Evolutionary conservation across 2,888 invertebrate species (phyloP).

Genomic region (Salpingus planirostris): DNA sequence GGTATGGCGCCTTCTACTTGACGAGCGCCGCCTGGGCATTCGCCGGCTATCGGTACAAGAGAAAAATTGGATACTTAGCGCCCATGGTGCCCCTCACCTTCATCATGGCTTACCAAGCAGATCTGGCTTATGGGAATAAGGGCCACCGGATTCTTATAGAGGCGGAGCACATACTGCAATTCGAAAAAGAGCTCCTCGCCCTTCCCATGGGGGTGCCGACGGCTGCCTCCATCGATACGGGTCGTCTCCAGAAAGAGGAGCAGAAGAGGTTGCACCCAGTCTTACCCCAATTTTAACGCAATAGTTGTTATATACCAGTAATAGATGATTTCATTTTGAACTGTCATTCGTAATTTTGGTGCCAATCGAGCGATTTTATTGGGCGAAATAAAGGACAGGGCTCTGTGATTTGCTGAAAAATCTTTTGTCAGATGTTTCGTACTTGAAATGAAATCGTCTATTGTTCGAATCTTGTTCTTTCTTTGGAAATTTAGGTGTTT

Average conservation of each 20-base stretch:
- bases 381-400: too few species aligned
- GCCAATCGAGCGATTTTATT: too few species aligned
- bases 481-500: too few species aligned
- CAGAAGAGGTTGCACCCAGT: slow-evolving; percentile 29
- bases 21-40: slow-evolving; percentile 46
- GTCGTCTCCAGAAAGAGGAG: slow-evolving; percentile 28
- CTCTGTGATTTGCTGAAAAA: too few species aligned
- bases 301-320: too few species aligned
- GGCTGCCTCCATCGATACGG: slow-evolving; percentile 43
- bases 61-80: slow-evolving; percentile 50
- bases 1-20: slow-evolving; percentile 60
- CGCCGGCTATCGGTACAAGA: slow-evolving; percentile 43
- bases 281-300: slow-evolving; percentile 17
- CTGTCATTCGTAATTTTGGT: too few species aligned
- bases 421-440: too few species aligned
- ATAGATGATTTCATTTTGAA: too few species aligned
- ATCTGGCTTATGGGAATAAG: slow-evolving; percentile 71
- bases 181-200: slow-evolving; percentile 59
- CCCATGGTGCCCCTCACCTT: slow-evolving; percentile 67
- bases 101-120: slow-evolving; percentile 61
- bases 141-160: slow-evolving; percentile 58
- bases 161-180: slow-evolving; percentile 71
- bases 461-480: too few species aligned
- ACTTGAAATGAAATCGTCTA: too few species aligned
- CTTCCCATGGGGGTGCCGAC: slow-evolving; percentile 69